phyloP scores from a whole-genome alignment of 2,797 vertebrate species.

The Selene dorsalis region DNA sequence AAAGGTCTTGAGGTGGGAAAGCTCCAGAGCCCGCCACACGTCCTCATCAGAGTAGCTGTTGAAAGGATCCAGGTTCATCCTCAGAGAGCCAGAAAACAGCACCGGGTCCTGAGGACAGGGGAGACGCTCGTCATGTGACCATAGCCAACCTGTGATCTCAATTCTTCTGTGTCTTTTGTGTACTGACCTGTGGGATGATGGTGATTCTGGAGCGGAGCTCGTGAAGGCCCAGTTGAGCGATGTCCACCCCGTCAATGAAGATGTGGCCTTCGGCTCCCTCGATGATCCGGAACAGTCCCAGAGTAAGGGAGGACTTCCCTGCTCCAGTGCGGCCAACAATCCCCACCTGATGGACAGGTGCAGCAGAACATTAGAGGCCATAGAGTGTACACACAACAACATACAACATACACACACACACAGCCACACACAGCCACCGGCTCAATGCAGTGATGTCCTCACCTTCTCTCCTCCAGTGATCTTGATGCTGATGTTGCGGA shows the following conservation, averaged over 20 bases:
- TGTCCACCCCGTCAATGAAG: conserved; percentile 89
- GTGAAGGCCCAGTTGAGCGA: conserved; percentile 91
- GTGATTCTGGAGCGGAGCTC: conserved; percentile 93
- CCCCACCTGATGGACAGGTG: conserved; percentile 85
- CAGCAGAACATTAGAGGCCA: neutral
- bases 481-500: conserved; percentile 88
- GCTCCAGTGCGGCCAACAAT: conserved; percentile 96
- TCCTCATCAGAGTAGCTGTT: conserved; percentile 91
- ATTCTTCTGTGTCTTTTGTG: neutral
- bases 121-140: neutral
- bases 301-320: conserved; percentile 94
- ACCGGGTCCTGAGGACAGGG: conserved; percentile 88
- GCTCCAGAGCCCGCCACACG: conserved; percentile 91
- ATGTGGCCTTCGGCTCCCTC: conserved; percentile 92
- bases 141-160: neutral
- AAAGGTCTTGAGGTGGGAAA: conserved; percentile 93
- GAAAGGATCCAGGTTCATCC: conserved; percentile 98
- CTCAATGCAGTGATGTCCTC: neutral
- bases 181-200: conserved; percentile 91
- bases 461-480: conserved; percentile 95
- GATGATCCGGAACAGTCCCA: conserved; percentile 95
- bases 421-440: too few species aligned
- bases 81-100: conserved; percentile 94
- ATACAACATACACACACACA: neutral
- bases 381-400: neutral